phyloP scores from a whole-genome alignment of 1,140 invertebrate species.

The Zaprionus davidi region DNA sequence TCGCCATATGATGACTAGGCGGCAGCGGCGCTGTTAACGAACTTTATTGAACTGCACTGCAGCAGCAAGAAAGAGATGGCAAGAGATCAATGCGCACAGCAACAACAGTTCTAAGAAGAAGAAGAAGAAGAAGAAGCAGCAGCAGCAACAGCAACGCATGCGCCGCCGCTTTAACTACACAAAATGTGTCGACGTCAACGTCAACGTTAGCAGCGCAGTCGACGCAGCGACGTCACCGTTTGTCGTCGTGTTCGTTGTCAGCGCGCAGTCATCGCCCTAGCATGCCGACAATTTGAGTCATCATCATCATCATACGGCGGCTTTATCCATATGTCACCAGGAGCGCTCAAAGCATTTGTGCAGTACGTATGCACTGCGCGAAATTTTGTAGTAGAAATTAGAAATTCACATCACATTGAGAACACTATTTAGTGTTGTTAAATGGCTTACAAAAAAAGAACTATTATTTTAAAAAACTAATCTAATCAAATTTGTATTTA shows the following conservation, averaged over 20 bases:
- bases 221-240: background rate
- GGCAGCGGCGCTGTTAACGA: conserved; percentile 56
- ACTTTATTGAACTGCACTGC: conserved; percentile 61
- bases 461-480: too few relatives aligned
- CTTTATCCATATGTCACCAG: conserved; percentile 37
- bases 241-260: background rate
- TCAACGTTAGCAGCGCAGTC: background rate
- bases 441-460: background rate
- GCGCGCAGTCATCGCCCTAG: conserved; percentile 15
- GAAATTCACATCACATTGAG: too few relatives aligned
- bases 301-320: background rate
- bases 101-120: conserved; percentile 47
- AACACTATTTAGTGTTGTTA: background rate
- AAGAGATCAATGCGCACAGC: conserved; percentile 16
- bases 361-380: conserved; percentile 23
- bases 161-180: conserved; percentile 18
- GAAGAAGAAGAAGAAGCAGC: conserved; percentile 3
- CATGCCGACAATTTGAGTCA: conserved; percentile 32
- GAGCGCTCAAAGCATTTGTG: conserved; percentile 24
- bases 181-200: conserved; percentile 10
- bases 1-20: conserved; percentile 29
- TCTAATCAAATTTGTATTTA: too few relatives aligned
- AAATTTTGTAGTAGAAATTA: background rate
- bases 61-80: background rate
- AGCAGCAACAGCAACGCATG: conserved; percentile 35